Evolutionary conservation across 2,888 invertebrate genomes (phyloP).

Genomic region (Pachymerium ferrugineum): DNA sequence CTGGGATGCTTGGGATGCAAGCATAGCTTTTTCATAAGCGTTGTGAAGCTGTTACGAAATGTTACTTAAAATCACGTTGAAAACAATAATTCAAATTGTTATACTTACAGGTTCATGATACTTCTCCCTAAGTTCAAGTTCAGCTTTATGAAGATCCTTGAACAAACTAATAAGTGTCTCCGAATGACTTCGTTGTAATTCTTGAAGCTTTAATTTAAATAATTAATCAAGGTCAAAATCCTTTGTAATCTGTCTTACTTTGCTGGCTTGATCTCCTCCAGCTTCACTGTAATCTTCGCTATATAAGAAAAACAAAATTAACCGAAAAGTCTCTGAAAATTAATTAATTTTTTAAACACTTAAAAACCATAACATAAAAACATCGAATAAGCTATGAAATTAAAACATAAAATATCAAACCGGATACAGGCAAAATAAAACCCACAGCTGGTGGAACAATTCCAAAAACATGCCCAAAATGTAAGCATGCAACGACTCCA

Average conservation of each 20-base stretch:
- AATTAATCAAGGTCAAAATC: too few relatives aligned
- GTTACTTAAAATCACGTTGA: neutral
- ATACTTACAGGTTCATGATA: constrained; percentile 65
- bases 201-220: constrained; percentile 42
- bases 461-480: constrained; percentile 10
- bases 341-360: neutral
- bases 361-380: neutral
- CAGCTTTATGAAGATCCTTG: constrained; percentile 62
- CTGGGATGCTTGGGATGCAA: constrained; percentile 70
- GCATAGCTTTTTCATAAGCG: constrained; percentile 70
- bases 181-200: constrained; percentile 44
- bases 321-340: neutral
- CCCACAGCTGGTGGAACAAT: constrained; percentile 14
- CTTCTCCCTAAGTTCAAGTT: constrained; percentile 71
- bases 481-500: constrained; percentile 16
- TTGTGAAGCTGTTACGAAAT: constrained; percentile 42
- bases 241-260: neutral
- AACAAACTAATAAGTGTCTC: constrained; percentile 42
- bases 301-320: too few relatives aligned
- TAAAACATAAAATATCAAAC: too few relatives aligned
- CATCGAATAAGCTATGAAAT: neutral
- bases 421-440: too few relatives aligned
- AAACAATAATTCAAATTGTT: neutral
- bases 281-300: neutral
- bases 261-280: constrained; percentile 20